Base-by-base conservation (phyloP, 2,797 vertebrate genomes). In the Limnodromus scolopaceus region DNA sequence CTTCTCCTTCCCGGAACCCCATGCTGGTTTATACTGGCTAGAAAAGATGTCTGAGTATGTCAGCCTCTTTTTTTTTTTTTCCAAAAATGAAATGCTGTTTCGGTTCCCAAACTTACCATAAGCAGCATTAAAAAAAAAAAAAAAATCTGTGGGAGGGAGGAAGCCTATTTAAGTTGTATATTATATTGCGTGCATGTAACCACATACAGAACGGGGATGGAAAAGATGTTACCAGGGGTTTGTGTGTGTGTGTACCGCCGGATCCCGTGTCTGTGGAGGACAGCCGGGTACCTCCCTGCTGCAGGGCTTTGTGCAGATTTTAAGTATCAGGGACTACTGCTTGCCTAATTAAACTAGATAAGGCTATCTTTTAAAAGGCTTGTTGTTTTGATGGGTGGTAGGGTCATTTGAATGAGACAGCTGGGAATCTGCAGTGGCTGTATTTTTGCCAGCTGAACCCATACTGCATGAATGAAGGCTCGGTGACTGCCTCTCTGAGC, bases 161-260 rank as follows among this genome's bases (percentile, higher is more conserved):
- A 71, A 82, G 25, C 13, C 9, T 70, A 4, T 54, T 80, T 53
- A 54, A 58, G 36, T 16, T 3, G 22, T 41, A 13, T 13, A 2
- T 5, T 65, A 24, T 10, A 43, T 25, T 7, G 24, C 1, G 1
- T 60, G 51, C 12, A 2, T 11, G 54, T 30, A 45, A 48, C 6
- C 28, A 10, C 5, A 1, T 7, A 41, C 34, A 53, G 46, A 46
- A 19, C 0, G 2, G 65, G n/a, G 28, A 11, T 0, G 8, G 72
- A 34, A 36, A 54, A 49, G 18, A 19, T 46, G 38, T 23, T 61
- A 19, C 14, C 39, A 10, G 48, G 13, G 43, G 22, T 43, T 16
- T 39, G 17, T 7, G 1, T 18, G 0, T 14, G 0, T 13, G 51
- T 14, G 14, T 48, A 1, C n/a, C 17, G 9, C 16, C 2, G 2